Conservation (phyloP, 2,888 invertebrate species). For the Leptothorax acervorum region DNA sequence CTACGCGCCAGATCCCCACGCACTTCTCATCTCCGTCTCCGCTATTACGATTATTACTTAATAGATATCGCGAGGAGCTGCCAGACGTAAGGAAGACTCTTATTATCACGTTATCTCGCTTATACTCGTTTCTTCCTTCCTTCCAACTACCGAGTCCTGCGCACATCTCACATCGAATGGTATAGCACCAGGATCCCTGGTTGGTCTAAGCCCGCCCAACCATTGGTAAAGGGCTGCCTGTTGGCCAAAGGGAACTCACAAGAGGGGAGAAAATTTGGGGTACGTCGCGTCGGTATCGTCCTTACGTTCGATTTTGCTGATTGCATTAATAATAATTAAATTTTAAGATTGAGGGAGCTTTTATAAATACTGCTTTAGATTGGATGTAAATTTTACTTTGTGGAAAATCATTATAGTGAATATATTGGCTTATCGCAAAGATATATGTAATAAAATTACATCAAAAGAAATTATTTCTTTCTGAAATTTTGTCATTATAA, state of each 20-base stretch:
- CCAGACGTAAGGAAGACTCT: conserved; percentile 38
- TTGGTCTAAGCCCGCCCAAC: conserved; percentile 37
- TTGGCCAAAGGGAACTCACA: conserved; percentile 6
- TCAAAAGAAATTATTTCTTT: neutral
- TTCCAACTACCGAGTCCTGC: conserved; percentile 28
- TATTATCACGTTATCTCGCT: conserved; percentile 54
- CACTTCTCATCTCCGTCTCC: conserved; percentile 25
- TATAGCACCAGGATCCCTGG: neutral
- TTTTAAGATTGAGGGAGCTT: neutral
- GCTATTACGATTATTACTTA: conserved; percentile 72
- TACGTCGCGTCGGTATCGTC: neutral
- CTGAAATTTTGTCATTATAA: neutral
- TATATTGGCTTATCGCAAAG: neutral
- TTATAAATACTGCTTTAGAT: neutral
- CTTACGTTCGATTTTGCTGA: conserved; percentile 12
- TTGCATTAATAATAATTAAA: conserved; percentile 31
- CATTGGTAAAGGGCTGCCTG: conserved; percentile 31
- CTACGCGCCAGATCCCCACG: conserved; percentile 49
- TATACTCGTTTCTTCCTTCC: conserved; percentile 12
- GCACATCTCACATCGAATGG: conserved; percentile 24
- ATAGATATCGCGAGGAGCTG: conserved; percentile 66
- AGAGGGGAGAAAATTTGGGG: conserved; percentile 30
- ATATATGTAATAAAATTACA: neutral
- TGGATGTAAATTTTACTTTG: neutral
- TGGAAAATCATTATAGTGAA: neutral